Base-by-base conservation (phyloP, 2,888 invertebrate genomes). In the Thalpophila matura region DNA sequence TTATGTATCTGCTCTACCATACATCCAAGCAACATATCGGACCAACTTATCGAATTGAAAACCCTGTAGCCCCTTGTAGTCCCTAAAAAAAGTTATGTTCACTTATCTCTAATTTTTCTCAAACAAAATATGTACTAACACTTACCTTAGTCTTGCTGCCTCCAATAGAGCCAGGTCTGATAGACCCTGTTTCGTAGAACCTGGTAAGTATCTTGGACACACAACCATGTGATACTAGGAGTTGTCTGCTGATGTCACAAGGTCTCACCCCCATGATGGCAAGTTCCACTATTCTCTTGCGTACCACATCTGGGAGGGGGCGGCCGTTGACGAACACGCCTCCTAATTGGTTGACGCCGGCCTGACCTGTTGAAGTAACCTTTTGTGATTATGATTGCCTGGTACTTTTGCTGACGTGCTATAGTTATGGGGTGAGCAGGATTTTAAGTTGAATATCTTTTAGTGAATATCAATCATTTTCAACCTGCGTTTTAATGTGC, bases 251-350 rank as follows among this genome's bases (percentile, higher is more conserved):
- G 90, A 99, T 99, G 95, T 99, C 99, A 91, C 99, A 99, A 14
- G 99, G 99, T 42, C 99, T 94, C 0, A 99, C 99, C 0, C 99
- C 99, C 94, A 99, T 96, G 84, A 99, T 95, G 24, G 99, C 99
- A 85, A 99, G 95, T 89, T 99, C 99, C 1, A 99, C 99, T 78
- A 99, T 99, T 71, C 99, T 96, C 72, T 98, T 96, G 64, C 99
- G 96, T 16, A 99, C 98, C 84, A 98, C 98, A 88, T 99, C 99
- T 3, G 99, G 99, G 61, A 99, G 95, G 2, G 99, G 99, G n/a
- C 99, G 96, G 0, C 99, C 99, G 91, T 99, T 99, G 10, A 99
- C 99, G 91, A 99, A 99, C 60, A 99, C 99, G 38, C 99, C 99
- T 49, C 99, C 99, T 79, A 99, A 95, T 95, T 99, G 99, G 95